Percentiles rank a stretch among this genome's conserved stretches.
phyloP scores from a whole-genome alignment of 2,888 invertebrate species.

The Dysmachus trigonus region DNA sequence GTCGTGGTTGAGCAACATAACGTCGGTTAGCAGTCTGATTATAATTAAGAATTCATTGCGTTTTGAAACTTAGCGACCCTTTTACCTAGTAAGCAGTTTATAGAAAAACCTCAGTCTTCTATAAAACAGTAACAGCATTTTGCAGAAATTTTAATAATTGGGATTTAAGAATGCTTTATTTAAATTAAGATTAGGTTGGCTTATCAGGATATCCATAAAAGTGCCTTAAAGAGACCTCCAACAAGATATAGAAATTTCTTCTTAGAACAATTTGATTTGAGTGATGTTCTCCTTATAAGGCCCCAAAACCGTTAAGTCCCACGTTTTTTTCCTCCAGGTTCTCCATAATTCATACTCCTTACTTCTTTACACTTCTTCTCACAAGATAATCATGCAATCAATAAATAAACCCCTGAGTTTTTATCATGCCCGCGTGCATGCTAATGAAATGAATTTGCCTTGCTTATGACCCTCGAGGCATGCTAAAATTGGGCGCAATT shows the following conservation, averaged over 20 bases:
- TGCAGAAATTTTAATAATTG: no score
- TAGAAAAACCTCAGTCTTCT: no score
- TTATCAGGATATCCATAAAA: not conserved
- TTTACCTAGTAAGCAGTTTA: no score
- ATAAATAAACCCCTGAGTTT: not conserved
- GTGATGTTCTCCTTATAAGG: not conserved
- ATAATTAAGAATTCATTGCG: not conserved
- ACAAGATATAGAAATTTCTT: no score
- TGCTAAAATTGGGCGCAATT: not conserved
- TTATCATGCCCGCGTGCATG: not conserved
- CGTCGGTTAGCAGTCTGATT: not conserved
- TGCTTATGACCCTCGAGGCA: not conserved
- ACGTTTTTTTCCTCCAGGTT: not conserved
- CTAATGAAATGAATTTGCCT: not conserved
- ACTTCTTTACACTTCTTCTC: not conserved
- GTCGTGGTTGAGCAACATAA: not conserved
- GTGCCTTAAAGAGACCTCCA: not conserved
- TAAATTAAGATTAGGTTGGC: no score
- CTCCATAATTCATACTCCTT: not conserved
- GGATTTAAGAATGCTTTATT: no score
- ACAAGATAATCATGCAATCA: not conserved
- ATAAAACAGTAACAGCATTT: not conserved
- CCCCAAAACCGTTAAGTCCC: not conserved
- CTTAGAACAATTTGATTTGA: not conserved
- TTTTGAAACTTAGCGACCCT: no score